Percentiles rank a stretch among this genome's conserved stretches.
phyloP scores from a whole-genome alignment of 2,113 vertebrate species.

The Gracilinanus agilis region DNA sequence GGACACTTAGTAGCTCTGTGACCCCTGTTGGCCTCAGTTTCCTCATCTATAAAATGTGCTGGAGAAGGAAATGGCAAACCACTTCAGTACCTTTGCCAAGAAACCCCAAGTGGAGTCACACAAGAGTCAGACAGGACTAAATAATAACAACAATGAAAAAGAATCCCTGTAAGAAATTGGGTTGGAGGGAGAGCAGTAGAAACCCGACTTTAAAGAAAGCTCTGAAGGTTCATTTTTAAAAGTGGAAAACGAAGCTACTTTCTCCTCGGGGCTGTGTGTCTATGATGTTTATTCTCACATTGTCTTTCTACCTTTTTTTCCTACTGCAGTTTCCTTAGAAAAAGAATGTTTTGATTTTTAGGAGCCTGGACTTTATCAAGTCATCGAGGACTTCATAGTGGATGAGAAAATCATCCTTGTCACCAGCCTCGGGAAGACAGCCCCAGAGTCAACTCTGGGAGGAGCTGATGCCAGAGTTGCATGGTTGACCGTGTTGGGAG shows the following conservation, averaged over 20 bases:
- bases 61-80: too few relatives aligned
- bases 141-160: not conserved
- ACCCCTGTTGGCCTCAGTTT: not conserved
- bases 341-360: constrained; percentile 31
- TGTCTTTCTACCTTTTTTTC: not conserved
- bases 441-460: constrained; percentile 59
- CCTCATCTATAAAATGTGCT: too few relatives aligned
- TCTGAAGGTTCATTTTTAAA: constrained; percentile 24
- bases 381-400: constrained; percentile 32
- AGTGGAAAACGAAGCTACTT: constrained; percentile 10
- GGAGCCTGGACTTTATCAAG: constrained; percentile 50
- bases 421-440: constrained; percentile 38
- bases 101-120: too few relatives aligned
- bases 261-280: not conserved
- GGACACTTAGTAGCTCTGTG: too few relatives aligned
- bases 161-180: constrained; percentile 6
- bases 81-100: too few relatives aligned
- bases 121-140: too few relatives aligned
- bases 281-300: not conserved
- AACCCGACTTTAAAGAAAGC: not conserved
- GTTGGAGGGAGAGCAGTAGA: not conserved
- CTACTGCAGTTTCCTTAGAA: constrained; percentile 36
- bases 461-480: constrained; percentile 65
- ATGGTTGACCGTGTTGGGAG: constrained; percentile 18
- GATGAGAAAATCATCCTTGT: constrained; percentile 58